phyloP scores from a whole-genome alignment of 2,888 invertebrate species.

The Trypoxylon attenuatum region DNA sequence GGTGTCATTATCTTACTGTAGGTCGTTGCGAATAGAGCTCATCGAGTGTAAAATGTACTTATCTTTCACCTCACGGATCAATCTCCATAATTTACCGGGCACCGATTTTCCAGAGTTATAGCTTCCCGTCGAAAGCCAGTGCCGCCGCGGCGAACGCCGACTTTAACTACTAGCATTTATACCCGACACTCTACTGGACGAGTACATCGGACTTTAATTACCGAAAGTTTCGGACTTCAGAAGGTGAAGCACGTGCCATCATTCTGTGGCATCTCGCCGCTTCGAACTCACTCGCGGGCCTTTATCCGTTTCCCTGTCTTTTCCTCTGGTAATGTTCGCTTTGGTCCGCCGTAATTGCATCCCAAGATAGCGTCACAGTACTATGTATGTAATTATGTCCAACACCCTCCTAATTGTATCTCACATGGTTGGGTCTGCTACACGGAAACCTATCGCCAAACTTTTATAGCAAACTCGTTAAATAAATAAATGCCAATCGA shows the following conservation, averaged over 20 bases:
- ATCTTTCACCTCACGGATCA: too few relatives aligned
- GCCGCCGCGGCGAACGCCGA: conserved; percentile 15
- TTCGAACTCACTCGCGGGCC: conserved; percentile 3
- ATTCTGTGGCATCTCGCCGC: conserved; percentile 15
- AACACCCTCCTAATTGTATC: neutral
- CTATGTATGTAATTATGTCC: neutral
- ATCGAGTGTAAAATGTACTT: too few relatives aligned
- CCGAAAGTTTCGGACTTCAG: conserved; percentile 40
- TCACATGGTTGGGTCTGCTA: too few relatives aligned
- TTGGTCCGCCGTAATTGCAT: neutral
- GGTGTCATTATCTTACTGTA: too few relatives aligned
- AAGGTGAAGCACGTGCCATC: conserved; percentile 30
- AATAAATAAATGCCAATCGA: too few relatives aligned
- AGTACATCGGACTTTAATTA: conserved; percentile 46
- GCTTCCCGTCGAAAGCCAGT: too few relatives aligned
- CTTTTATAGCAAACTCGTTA: too few relatives aligned
- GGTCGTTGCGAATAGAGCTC: too few relatives aligned
- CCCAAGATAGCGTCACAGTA: neutral
- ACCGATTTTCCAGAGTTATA: too few relatives aligned
- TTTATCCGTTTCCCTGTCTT: conserved; percentile 23
- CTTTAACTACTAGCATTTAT: conserved; percentile 36
- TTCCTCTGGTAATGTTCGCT: conserved; percentile 5
- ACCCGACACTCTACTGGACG: conserved; percentile 9
- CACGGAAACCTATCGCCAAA: too few relatives aligned
- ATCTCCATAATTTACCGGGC: too few relatives aligned